Conservation (phyloP, 2,888 invertebrate species). For the Scaptomyza caliginosa region DNA sequence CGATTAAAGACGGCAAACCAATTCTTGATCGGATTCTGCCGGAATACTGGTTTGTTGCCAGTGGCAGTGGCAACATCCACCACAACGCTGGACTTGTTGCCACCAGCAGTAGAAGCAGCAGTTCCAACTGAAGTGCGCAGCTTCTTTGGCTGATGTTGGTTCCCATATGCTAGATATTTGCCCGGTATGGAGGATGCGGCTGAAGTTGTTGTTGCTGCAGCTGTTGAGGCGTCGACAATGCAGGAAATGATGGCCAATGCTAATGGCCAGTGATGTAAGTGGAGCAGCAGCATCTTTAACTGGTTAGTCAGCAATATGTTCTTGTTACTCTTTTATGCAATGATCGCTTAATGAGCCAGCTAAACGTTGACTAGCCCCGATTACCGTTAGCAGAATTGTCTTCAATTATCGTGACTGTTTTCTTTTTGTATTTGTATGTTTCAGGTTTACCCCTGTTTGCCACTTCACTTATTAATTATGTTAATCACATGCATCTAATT, state of each 20-base stretch:
- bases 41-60: constrained; percentile 68
- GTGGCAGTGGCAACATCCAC: constrained; percentile 35
- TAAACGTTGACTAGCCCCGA: constrained; percentile 25
- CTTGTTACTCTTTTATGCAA: constrained; percentile 53
- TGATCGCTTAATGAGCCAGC: constrained; percentile 58
- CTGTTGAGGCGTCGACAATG: constrained; percentile 57
- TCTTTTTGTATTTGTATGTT: neutral
- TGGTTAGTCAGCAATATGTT: constrained; percentile 28
- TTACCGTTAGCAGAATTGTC: constrained; percentile 48
- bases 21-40: constrained; percentile 85
- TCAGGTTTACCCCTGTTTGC: constrained; percentile 8
- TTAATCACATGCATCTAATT: constrained; percentile 64
- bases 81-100: constrained; percentile 25
- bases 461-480: constrained; percentile 70
- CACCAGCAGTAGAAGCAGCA: neutral
- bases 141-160: constrained; percentile 62
- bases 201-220: constrained; percentile 24
- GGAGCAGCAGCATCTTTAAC: constrained; percentile 76
- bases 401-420: constrained; percentile 17
- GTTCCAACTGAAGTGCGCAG: constrained; percentile 41
- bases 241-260: constrained; percentile 81
- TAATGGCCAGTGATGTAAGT: constrained; percentile 79
- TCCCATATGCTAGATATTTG: constrained; percentile 81
- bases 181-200: constrained; percentile 75
- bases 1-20: constrained; percentile 88